A percentile compares a stretch with the other conserved stretches of the same genome.
These are phyloP conservation scores for Sarcophaga bullata DNA, from an alignment of 1,140 invertebrate genomes.

Conservation along the genomic window DNA sequence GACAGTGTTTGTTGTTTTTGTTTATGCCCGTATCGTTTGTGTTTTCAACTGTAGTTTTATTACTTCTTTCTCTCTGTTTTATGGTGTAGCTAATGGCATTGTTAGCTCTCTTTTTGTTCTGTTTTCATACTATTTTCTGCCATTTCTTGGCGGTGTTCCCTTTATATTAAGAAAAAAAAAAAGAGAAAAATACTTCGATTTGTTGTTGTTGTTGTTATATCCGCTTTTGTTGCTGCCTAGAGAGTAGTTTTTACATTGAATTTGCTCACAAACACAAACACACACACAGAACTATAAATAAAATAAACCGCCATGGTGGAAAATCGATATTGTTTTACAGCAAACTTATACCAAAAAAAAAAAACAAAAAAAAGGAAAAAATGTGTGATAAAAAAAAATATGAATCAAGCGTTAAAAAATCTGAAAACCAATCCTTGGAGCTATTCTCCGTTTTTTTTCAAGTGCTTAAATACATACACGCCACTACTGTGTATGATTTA, in stretches of 20 bases:
- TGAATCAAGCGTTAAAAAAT: background rate
- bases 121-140: background rate
- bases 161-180: conserved; percentile 30
- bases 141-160: background rate
- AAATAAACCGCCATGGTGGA: background rate
- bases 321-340: background rate
- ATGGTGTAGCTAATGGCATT: background rate
- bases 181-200: conserved; percentile 8
- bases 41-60: background rate
- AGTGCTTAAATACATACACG: too few relatives aligned
- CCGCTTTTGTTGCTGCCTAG: background rate
- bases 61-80: too few relatives aligned
- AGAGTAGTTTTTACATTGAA: background rate
- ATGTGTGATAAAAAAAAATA: background rate
- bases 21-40: background rate
- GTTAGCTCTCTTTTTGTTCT: conserved; percentile 20
- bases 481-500: too few relatives aligned
- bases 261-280: background rate
- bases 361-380: background rate
- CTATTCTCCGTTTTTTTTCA: too few relatives aligned
- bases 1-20: background rate
- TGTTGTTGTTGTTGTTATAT: background rate
- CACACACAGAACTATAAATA: background rate
- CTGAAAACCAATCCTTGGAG: too few relatives aligned
- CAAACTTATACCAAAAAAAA: background rate